A percentile compares a stretch with the other conserved stretches of the same genome.
Conservation (phyloP, 2,797 vertebrate species). For the Oreonectes daqikongensis region DNA sequence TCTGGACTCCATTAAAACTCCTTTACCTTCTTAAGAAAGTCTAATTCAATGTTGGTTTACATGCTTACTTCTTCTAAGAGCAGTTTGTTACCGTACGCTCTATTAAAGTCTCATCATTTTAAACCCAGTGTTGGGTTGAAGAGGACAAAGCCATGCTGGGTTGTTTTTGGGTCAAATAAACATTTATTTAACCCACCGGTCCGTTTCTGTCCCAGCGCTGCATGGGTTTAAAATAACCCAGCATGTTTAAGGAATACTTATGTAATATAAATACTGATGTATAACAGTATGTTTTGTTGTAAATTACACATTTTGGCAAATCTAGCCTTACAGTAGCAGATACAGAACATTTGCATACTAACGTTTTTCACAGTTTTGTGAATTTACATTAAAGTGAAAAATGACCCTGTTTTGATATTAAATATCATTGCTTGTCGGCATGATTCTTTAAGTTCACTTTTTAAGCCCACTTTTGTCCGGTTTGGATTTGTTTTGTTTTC, state of each 20-base stretch:
- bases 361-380: background rate
- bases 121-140: no score
- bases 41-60: background rate
- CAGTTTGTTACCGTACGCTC: no score
- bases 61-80: background rate
- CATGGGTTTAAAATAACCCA: background rate
- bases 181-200: no score
- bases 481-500: background rate
- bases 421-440: background rate
- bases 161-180: no score
- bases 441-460: background rate
- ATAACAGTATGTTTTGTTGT: no score
- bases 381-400: background rate
- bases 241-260: background rate
- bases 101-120: no score
- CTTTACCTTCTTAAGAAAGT: background rate
- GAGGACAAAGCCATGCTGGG: no score
- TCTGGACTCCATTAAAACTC: conserved; percentile 10
- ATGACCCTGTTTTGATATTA: background rate
- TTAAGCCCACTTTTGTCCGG: background rate
- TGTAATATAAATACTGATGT: no score
- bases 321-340: no score
- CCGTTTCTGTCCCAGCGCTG: no score
- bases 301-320: no score
- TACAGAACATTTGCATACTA: background rate